Percentiles rank a stretch among this genome's conserved stretches.
These are phyloP conservation scores for Tethea ocularis DNA, from an alignment of 2,888 invertebrate genomes.

Conservation along the genomic window DNA sequence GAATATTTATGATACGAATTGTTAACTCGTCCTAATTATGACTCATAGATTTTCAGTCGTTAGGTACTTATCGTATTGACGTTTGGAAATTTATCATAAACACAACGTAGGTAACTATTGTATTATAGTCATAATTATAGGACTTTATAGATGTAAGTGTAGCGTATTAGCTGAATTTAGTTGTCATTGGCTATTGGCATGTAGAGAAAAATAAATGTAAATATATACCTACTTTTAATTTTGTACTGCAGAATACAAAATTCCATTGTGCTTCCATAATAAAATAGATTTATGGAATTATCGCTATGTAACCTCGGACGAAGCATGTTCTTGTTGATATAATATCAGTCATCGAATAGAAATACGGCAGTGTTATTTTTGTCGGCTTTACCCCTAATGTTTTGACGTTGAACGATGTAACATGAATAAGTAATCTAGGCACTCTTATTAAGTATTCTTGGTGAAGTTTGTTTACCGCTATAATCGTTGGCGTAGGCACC, in stretches of 20 bases:
- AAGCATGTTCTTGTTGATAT: not conserved
- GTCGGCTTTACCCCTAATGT: not conserved
- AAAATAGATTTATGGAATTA: constrained; percentile 44
- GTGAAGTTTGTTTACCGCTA: not conserved
- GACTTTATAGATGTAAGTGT: constrained; percentile 13
- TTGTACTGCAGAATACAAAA: constrained; percentile 53
- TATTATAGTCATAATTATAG: not conserved
- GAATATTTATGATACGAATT: not conserved
- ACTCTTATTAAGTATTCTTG: not conserved
- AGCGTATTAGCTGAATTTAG: constrained; percentile 29
- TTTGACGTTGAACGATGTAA: not conserved
- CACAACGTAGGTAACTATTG: not conserved
- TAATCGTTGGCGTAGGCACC: not conserved
- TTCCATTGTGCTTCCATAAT: constrained; percentile 72
- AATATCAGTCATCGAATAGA: not conserved
- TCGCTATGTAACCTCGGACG: constrained; percentile 14
- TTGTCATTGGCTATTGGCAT: constrained; percentile 27
- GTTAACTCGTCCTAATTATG: constrained; percentile 2
- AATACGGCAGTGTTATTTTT: not conserved
- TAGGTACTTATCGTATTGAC: not conserved
- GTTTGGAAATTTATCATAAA: not conserved
- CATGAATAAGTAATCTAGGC: constrained; percentile 2
- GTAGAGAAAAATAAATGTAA: constrained; percentile 20
- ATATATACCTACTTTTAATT: constrained; percentile 41
- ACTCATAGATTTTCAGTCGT: not conserved